Conservation (phyloP, 2,888 invertebrate genomes). For the Coelopa pilipes region DNA sequence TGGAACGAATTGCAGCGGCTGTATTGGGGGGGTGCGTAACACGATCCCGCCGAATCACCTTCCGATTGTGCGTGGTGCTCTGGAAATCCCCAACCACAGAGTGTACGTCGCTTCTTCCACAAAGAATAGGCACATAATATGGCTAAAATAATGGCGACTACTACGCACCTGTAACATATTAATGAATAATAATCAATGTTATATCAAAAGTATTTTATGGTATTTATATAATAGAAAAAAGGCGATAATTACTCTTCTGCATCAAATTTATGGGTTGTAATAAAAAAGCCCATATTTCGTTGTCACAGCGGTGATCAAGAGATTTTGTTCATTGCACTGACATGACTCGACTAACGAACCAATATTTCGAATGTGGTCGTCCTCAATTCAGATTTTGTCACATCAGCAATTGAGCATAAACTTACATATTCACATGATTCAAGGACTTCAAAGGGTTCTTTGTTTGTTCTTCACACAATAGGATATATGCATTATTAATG, state of each 20-base stretch:
- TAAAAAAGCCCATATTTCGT: conserved; percentile 53
- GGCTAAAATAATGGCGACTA: conserved; percentile 77
- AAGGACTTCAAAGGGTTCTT: too few species aligned
- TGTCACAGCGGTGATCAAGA: neutral
- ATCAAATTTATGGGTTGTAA: conserved; percentile 54
- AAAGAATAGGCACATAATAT: conserved; percentile 77
- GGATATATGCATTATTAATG: conserved; percentile 18
- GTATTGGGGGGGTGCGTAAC: conserved; percentile 85
- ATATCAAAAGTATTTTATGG: neutral
- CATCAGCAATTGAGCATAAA: conserved; percentile 4
- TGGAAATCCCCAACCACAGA: conserved; percentile 69
- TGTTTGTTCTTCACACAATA: too few species aligned
- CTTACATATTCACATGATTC: neutral
- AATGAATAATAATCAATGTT: conserved; percentile 11
- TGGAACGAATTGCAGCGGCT: conserved; percentile 86
- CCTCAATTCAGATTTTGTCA: neutral
- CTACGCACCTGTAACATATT: conserved; percentile 70
- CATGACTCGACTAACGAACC: neutral
- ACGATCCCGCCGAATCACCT: conserved; percentile 82
- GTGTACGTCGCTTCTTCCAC: conserved; percentile 70
- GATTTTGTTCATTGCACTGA: neutral
- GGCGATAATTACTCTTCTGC: conserved; percentile 51
- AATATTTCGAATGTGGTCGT: neutral
- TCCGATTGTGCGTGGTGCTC: conserved; percentile 74
- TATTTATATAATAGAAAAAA: neutral